These are phyloP conservation scores for Eolophus roseicapilla DNA, from an alignment of 2,113 vertebrate genomes.

Conservation along the genomic window DNA sequence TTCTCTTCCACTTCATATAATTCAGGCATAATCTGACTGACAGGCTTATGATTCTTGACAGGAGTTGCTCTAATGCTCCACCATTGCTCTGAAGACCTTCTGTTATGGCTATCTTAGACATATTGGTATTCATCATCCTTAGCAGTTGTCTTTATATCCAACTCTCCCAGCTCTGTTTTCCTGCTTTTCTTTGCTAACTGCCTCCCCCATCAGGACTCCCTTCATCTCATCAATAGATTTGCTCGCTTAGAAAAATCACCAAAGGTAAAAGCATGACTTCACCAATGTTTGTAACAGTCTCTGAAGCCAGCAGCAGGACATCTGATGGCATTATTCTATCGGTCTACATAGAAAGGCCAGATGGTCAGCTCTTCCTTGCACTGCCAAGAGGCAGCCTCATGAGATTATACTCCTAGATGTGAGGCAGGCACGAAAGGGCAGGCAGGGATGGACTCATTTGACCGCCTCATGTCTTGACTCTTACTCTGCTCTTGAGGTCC, in stretches of 20 bases:
- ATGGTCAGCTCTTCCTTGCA: not conserved
- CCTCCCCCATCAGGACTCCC: not conserved
- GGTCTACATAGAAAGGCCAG: not conserved
- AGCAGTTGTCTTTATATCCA: not conserved
- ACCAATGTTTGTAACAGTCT: not conserved
- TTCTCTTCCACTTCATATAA: not conserved
- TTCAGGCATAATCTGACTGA: not conserved
- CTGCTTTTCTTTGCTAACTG: not conserved
- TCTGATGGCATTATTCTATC: not conserved
- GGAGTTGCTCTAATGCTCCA: not conserved
- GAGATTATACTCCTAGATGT: fast-evolving
- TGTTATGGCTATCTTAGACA: not conserved
- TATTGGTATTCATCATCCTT: not conserved
- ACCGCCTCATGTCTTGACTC: not conserved
- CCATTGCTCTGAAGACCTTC: not conserved
- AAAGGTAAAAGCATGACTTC: not conserved
- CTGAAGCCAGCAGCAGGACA: not conserved
- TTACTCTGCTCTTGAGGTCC: not conserved
- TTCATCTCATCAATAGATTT: not conserved
- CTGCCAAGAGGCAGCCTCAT: not conserved
- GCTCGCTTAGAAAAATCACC: not conserved
- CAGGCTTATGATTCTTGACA: not conserved
- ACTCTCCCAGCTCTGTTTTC: not conserved
- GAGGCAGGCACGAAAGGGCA: not conserved
- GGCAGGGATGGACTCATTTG: not conserved